Conservation (phyloP, 37 sponge, comb jelly and placozoan species). For the Haliclona indistincta region DNA sequence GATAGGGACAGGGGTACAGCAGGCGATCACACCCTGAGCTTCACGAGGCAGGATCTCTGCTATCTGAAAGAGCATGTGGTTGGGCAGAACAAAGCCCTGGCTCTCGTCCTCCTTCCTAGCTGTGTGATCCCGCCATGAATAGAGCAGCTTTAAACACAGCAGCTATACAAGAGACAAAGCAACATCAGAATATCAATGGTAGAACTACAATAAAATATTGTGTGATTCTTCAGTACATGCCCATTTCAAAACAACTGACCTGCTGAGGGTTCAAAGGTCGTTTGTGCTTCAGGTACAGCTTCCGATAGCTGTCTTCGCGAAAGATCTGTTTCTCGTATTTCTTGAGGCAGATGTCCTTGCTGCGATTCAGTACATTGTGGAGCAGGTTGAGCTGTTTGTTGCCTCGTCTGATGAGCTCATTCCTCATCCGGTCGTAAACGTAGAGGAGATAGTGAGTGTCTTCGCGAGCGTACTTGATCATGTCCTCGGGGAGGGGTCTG, state of each 20-base stretch:
- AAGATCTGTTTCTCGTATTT: constrained; percentile 73
- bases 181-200: not conserved
- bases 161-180: constrained; percentile 33
- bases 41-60: constrained; percentile 81
- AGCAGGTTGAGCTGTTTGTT: constrained; percentile 51
- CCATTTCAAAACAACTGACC: constrained; percentile 28
- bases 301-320: constrained; percentile 53
- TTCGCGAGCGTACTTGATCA: constrained; percentile 93
- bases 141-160: constrained; percentile 63
- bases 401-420: constrained; percentile 80
- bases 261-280: constrained; percentile 74
- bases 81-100: constrained; percentile 83
- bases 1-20: constrained; percentile 92
- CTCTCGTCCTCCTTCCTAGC: constrained; percentile 96
- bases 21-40: constrained; percentile 85
- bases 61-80: constrained; percentile 97
- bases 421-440: constrained; percentile 87
- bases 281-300: constrained; percentile 71
- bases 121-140: constrained; percentile 76
- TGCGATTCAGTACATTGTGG: constrained; percentile 38
- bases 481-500: constrained; percentile 86
- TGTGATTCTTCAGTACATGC: not conserved
- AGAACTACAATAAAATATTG: not conserved
- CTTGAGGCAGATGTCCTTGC: constrained; percentile 65
- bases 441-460: constrained; percentile 98